Evolutionary conservation across 2,113 vertebrate genomes (phyloP).

Genomic region (Eublepharis macularius): DNA sequence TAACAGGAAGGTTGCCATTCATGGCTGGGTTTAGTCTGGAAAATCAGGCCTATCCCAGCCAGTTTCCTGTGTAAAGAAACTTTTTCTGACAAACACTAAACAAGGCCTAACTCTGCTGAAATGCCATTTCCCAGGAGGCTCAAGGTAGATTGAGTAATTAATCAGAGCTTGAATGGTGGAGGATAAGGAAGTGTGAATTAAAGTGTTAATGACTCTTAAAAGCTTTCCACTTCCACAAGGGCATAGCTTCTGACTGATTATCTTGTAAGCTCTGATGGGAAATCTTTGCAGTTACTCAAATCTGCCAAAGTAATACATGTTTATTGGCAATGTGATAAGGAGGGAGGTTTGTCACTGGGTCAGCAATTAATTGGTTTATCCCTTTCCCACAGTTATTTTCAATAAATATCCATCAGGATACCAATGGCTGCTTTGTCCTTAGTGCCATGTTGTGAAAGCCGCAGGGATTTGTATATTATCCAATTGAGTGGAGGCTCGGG

Average conservation of each 20-base stretch:
- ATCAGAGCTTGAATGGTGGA: constrained; percentile 64
- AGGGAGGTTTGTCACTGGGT: constrained; percentile 39
- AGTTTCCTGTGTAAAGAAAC: constrained; percentile 15
- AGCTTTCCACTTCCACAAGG: constrained; percentile 59
- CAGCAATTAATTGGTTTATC: constrained; percentile 69
- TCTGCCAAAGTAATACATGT: constrained; percentile 58
- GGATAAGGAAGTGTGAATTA: constrained; percentile 68
- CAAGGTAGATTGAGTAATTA: constrained; percentile 61
- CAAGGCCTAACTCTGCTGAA: background rate
- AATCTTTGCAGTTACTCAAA: constrained; percentile 48
- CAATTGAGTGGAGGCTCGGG: background rate
- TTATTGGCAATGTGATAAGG: constrained; percentile 26
- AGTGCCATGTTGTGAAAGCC: constrained; percentile 31
- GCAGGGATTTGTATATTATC: constrained; percentile 28
- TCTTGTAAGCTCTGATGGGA: constrained; percentile 62
- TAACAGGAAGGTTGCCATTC: background rate
- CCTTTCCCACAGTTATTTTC: constrained; percentile 70
- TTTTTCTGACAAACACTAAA: background rate
- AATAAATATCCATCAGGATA: constrained; percentile 31
- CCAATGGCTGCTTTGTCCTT: constrained; percentile 1
- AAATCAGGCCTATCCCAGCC: background rate
- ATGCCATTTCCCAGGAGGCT: constrained; percentile 62
- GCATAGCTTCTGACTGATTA: constrained; percentile 65
- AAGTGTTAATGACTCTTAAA: constrained; percentile 70
- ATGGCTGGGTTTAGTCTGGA: background rate